Percentiles rank a stretch among this genome's conserved stretches.
Evolutionary conservation across 2,888 invertebrate genomes (phyloP).

Genomic region (Himalopsyche kuldschensis): DNA sequence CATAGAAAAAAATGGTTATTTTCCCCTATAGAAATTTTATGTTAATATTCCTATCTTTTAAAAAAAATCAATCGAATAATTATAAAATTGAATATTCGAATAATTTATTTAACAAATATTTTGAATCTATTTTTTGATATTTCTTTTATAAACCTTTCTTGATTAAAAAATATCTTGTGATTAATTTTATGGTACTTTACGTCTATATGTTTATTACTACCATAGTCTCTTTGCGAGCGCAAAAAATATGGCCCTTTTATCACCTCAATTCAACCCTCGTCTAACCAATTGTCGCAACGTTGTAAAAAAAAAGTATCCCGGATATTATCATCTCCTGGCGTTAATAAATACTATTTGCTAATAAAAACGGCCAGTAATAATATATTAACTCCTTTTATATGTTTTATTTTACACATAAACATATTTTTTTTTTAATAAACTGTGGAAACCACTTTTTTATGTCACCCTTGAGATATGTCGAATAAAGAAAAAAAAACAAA

Average conservation of each 20-base stretch:
- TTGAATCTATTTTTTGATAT: too few species aligned
- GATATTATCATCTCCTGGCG: neutral
- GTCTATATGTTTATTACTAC: neutral
- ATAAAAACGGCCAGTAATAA: neutral
- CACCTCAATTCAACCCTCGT: neutral
- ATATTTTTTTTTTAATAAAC: neutral
- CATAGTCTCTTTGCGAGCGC: neutral
- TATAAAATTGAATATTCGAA: too few species aligned
- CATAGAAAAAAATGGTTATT: too few species aligned
- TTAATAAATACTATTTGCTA: neutral
- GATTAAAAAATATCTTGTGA: too few species aligned
- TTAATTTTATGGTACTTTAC: too few species aligned
- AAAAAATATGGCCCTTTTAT: neutral
- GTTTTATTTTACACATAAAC: neutral
- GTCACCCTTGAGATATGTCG: neutral
- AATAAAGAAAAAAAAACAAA: too few species aligned
- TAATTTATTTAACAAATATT: too few species aligned
- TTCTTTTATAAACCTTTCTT: too few species aligned
- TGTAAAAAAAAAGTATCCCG: neutral
- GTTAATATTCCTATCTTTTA: too few species aligned
- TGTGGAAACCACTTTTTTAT: neutral
- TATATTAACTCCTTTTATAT: neutral
- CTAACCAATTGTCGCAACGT: neutral
- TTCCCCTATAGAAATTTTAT: too few species aligned
- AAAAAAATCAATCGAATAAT: too few species aligned